Conservation (phyloP, 2,888 invertebrate genomes). For the Acanthosepion pharaonis region DNA sequence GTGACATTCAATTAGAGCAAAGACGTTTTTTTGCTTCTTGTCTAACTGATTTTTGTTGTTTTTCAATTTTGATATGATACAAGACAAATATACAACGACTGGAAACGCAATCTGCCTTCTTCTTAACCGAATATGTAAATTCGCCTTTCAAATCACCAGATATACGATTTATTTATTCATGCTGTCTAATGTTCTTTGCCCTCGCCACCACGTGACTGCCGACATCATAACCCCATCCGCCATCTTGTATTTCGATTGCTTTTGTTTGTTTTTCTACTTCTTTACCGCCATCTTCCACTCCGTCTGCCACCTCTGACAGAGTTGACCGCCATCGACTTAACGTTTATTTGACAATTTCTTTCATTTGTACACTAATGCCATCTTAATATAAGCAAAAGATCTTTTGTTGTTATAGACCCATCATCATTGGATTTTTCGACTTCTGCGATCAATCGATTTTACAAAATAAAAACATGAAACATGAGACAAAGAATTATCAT, state of each 20-base stretch:
- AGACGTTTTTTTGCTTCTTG: not conserved
- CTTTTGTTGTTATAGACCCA: not conserved
- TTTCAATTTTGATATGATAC: slow-evolving; percentile 33
- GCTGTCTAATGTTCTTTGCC: not conserved
- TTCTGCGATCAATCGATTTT: no score
- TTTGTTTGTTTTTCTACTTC: not conserved
- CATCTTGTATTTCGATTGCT: not conserved
- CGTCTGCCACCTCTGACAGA: not conserved
- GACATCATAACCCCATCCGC: not conserved
- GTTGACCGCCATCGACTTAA: not conserved
- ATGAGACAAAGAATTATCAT: not conserved
- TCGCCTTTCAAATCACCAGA: slow-evolving; percentile 22
- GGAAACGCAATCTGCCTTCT: not conserved
- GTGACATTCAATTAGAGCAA: not conserved
- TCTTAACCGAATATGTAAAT: not conserved
- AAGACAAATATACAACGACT: not conserved
- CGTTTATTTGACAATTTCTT: not conserved
- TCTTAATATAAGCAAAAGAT: not conserved
- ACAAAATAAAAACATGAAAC: no score
- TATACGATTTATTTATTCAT: slow-evolving; percentile 33
- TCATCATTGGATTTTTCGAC: not conserved
- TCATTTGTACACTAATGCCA: not conserved
- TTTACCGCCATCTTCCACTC: not conserved
- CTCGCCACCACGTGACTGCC: slow-evolving; percentile 6
- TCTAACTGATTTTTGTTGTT: not conserved